Percentiles rank a stretch among this genome's conserved stretches.
phyloP scores from a whole-genome alignment of 2,113 vertebrate species.

The Oreochromis spilurus region DNA sequence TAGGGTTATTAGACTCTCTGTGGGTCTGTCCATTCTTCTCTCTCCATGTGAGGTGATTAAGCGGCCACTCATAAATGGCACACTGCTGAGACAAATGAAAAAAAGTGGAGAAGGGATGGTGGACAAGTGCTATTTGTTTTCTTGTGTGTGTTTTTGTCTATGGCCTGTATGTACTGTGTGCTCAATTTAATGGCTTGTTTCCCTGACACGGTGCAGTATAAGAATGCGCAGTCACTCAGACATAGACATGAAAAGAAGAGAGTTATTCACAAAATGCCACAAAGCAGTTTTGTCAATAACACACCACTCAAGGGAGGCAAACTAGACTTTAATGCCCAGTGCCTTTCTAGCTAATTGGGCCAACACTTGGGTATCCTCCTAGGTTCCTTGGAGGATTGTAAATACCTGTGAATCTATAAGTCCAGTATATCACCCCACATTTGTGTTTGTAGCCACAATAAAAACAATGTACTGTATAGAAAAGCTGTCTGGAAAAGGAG shows the following conservation, averaged over 20 bases:
- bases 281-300: slow-evolving; percentile 32
- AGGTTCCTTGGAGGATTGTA: background rate
- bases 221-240: background rate
- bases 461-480: background rate
- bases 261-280: slow-evolving; percentile 14
- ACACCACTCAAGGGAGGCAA: slow-evolving; percentile 1
- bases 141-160: background rate
- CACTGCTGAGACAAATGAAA: slow-evolving; percentile 23
- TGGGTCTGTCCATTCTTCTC: slow-evolving; percentile 35
- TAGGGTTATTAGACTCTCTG: slow-evolving; percentile 50
- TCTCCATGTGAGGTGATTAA: slow-evolving; percentile 27
- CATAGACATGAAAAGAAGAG: background rate
- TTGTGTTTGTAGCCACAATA: background rate
- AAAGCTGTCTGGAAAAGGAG: background rate
- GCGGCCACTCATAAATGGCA: background rate
- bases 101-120: background rate
- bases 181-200: background rate
- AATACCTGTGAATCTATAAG: slow-evolving; percentile 14
- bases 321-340: slow-evolving; percentile 9
- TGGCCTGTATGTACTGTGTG: background rate
- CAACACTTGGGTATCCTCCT: background rate
- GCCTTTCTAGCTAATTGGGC: slow-evolving; percentile 26
- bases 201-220: background rate
- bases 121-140: background rate
- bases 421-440: background rate